A percentile compares a stretch with the other conserved stretches of the same genome.
These are phyloP conservation scores for Ichneumoninae sp. DNA, from an alignment of 2,888 invertebrate species.

Conservation along the genomic window DNA sequence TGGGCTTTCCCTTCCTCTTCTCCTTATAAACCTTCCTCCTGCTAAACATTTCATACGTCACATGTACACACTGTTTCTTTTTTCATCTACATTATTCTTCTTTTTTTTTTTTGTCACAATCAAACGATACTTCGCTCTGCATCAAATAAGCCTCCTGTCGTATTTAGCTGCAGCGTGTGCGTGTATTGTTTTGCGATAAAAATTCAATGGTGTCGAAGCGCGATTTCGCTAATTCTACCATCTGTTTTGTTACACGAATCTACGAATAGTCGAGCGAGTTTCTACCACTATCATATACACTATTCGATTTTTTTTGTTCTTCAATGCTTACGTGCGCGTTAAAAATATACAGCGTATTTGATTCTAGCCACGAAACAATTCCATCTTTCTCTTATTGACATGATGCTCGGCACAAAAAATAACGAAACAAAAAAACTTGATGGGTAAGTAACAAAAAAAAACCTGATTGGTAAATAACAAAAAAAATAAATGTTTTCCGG, in stretches of 20 bases:
- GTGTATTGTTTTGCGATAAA: not conserved
- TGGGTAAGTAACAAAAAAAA: not conserved
- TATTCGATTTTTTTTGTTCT: not conserved
- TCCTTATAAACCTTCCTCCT: conserved; percentile 59
- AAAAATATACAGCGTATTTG: conserved; percentile 10
- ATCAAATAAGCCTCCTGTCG: conserved; percentile 1
- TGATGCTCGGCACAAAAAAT: conserved; percentile 10
- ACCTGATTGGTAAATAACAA: not conserved
- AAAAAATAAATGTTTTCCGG: not conserved
- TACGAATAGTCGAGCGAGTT: conserved; percentile 19
- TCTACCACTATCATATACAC: conserved; percentile 20
- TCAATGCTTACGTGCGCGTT: not conserved
- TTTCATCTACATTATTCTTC: conserved; percentile 20
- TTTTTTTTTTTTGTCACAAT: conserved; percentile 7
- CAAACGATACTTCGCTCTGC: conserved; percentile 33
- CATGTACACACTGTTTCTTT: conserved; percentile 49
- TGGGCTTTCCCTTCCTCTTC: conserved; percentile 53
- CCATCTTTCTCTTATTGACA: conserved; percentile 27
- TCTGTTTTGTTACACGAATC: conserved; percentile 3
- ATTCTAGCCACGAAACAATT: conserved; percentile 43
- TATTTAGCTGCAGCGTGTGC: not conserved
- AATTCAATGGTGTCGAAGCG: not conserved
- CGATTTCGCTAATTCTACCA: not conserved
- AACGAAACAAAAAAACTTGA: conserved; percentile 1
- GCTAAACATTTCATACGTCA: conserved; percentile 63